Percentiles rank a stretch among this genome's conserved stretches.
Conservation (phyloP, 2,888 invertebrate genomes). For the Daptonema setosum region DNA sequence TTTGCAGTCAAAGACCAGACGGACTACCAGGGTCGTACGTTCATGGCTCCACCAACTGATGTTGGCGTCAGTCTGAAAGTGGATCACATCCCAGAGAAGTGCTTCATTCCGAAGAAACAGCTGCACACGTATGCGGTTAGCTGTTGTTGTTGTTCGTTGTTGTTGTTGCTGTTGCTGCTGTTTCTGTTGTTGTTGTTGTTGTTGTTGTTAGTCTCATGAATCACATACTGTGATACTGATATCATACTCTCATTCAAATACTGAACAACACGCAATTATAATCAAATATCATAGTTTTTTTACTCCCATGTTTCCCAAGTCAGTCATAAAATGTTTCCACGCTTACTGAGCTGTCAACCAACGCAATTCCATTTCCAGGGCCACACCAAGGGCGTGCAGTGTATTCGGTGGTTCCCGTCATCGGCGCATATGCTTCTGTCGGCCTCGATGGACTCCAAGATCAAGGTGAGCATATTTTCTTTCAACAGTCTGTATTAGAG, state of each 20-base stretch:
- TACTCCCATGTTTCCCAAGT: not conserved
- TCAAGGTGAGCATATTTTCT: slow-evolving; percentile 62
- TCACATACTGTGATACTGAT: too few species aligned
- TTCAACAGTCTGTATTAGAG: too few species aligned
- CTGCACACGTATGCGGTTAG: slow-evolving; percentile 4
- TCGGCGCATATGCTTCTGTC: slow-evolving; percentile 84
- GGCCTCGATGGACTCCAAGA: slow-evolving; percentile 83
- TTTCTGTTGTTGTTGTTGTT: too few species aligned
- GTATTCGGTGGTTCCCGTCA: slow-evolving; percentile 76
- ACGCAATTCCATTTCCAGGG: too few species aligned
- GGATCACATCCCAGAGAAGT: slow-evolving; percentile 69
- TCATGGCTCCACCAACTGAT: slow-evolving; percentile 73
- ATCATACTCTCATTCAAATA: not conserved
- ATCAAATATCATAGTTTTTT: not conserved
- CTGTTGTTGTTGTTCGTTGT: too few species aligned
- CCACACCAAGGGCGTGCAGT: slow-evolving; percentile 83
- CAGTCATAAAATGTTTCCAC: slow-evolving; percentile 8
- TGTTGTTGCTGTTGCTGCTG: too few species aligned
- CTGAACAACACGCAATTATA: not conserved
- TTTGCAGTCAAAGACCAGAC: slow-evolving; percentile 60
- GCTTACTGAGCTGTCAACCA: too few species aligned
- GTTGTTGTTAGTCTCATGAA: too few species aligned
- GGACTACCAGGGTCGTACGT: slow-evolving; percentile 91
- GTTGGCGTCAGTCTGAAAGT: slow-evolving; percentile 67
- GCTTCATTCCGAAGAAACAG: slow-evolving; percentile 63